Evolutionary conservation across 2,888 invertebrate genomes (phyloP), one percentile per base, ranked within the genome.

Genomic region (Cephonodes hylas): DNA sequence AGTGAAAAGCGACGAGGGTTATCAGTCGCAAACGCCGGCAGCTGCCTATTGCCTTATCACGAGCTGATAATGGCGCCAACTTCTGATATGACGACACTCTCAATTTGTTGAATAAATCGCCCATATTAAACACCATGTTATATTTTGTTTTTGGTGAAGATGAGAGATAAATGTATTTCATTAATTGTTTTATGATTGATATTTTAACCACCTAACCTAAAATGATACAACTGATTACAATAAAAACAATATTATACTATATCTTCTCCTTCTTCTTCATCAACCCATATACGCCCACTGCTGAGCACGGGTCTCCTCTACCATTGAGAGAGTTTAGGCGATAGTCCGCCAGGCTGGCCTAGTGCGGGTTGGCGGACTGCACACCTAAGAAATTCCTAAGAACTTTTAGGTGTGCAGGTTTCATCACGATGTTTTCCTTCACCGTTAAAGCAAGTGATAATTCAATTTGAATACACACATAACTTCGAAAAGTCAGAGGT

Each of bases 11-110:
- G 85, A 79, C 77, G 78, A 73, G 76, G 75, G 80, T 80, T 86
- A 86, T 89, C 86, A 70, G 73, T 75, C 74, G 80, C 80, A 73
- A 72, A 80, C 84, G 84, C 80, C 82, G 87, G 85, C 87, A 84
- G 86, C 83, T 78, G 81, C 69, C 70, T 89, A 88, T 90, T 89
- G 73, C 65, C 68, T 85, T 89, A 89, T 89, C 89, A 70, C 66
- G 38, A 64, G 64, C 72, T 79, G 90, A 90, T 90, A 89, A 77
- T 71, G 71, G 64, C 63, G 69, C 70, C 67, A 73, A 73, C 73
- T 74, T 72, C 73, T 75, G 81, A 83, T 86, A 83, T 80, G 76
- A 77, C 77, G 74, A 76, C 79, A 76, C 68, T 71, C 74, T 71
- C 70, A 73, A 72, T 72, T 75, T 75, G 73, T 79, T 72, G 72